phyloP scores from a whole-genome alignment of 2,113 vertebrate genomes.

The Lanius ludovicianus region DNA sequence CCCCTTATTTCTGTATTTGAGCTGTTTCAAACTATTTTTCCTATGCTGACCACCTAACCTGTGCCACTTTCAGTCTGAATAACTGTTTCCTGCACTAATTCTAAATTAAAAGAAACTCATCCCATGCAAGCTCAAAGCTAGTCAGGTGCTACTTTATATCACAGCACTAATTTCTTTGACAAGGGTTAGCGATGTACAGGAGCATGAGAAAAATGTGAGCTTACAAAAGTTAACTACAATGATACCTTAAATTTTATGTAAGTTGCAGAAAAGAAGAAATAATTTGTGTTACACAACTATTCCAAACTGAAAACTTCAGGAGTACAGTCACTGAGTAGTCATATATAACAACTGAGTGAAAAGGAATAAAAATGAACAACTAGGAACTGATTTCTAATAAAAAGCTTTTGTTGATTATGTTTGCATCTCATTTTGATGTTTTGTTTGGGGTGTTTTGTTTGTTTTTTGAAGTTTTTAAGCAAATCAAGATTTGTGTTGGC shows the following conservation, averaged over 20 bases:
- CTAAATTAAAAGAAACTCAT: background rate
- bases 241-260: background rate
- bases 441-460: background rate
- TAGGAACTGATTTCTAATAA: background rate
- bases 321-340: background rate
- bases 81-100: background rate
- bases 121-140: background rate
- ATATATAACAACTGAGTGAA: background rate
- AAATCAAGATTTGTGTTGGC: background rate
- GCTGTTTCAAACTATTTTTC: background rate
- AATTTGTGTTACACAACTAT: background rate
- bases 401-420: background rate
- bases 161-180: background rate
- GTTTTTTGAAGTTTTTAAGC: background rate
- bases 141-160: background rate
- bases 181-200: background rate
- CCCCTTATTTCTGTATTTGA: accelerated
- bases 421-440: background rate
- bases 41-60: background rate
- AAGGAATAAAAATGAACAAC: background rate
- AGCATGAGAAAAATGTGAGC: background rate
- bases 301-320: background rate
- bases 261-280: background rate
- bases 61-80: background rate
- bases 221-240: background rate